Base-by-base conservation (phyloP, 1,140 invertebrate genomes). In the Apocrypta bakeri region DNA sequence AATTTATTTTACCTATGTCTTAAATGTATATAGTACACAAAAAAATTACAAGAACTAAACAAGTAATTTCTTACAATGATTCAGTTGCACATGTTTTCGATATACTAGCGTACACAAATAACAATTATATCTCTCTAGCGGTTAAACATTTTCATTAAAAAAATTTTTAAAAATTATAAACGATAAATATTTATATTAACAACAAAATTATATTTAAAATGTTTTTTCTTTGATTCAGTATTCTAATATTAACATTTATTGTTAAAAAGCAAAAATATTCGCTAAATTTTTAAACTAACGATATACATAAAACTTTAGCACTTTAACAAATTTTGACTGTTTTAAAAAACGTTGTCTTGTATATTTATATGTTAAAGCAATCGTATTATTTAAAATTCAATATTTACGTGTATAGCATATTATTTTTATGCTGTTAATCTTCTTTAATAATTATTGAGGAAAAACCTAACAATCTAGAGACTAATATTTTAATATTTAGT, bases 51-150 rank as follows among this genome's bases (percentile, higher is more conserved):
- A n/a, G 69, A 81, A 81, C 68, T 75, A 27, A 75, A 75, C 40
- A 75, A 33, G 72, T 42, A 29, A 74, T 56, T 81, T 81, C 56
- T 48, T 68, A 81, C 79, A 81, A 81, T 81, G 79, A 81, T 81
- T 81, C 0, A 12, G 56, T 27, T 66, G 40, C 56, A 37, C 71
- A 74, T 27, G 33, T 0, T n/a, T 29, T 37, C 17, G 42, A 56
- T 37, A 40, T 73, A 80, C 73, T 25, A 72, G 33, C 12, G 25
- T 29, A 61, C 21, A 7, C 69, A 56, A 48, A 21, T 17, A 56
- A 48, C 42, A 48, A 69, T 6, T 68, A 69, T 29, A 21, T 25
- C 0, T 3, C n/a, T 66, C 9, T 2, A 27, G 0, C 24, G 25
- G 9, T 63, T 40, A 42, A n/a, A 37, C 25, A 24, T 29, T 31